Evolutionary conservation across 2,797 vertebrate species (phyloP), one percentile per base, ranked within the genome.

Genomic region (Bradypodion ventrale): DNA sequence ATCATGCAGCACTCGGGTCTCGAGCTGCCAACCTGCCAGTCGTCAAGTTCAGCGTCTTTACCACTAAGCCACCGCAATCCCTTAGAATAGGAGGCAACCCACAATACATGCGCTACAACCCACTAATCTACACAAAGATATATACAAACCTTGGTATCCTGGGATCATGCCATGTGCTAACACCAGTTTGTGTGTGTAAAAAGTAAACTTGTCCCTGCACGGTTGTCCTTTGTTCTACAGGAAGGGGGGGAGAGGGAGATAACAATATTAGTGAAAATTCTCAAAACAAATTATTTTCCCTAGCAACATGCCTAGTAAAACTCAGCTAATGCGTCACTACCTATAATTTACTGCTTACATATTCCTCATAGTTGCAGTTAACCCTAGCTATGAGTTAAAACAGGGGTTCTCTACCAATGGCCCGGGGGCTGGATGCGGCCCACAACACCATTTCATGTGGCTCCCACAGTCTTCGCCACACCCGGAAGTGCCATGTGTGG

Each of bases 201-300:
- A 99, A 99, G 93, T 99, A 99, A 90, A 99, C 98, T 90, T 99
- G 98, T 42, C 98, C 98, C 93, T 99, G 98, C 83, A 99, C 97
- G 2, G 98, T 99, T 78, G 98, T 99, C 92, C 98, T 96, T 92
- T 99, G 98, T 90, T 99, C 98, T 99, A 84, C 42, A 84, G 16
- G 82, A 85, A 90, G 77, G 78, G 37, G 21, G 2, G 27, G 25
- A 13, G 32, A 49, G 84, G 1, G 44, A 35, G 74, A 21, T 72
- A 65, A 19, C 9, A 9, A 23, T 79, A 49, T 46, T 13, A 44
- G 66, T 60, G 77, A 66, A 79, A n/a, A 87, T 9, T 44, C 25
- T 1, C 76, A 80, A 40, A 27, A 46, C 2, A 73, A 78, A 77
- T 7, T 16, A 5, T 35, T 7, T 3, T 2, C 59, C 60, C 13